Base-by-base conservation (phyloP, 37 sponge, comb jelly and placozoan genomes). In the Cladorhizidae sp. region DNA sequence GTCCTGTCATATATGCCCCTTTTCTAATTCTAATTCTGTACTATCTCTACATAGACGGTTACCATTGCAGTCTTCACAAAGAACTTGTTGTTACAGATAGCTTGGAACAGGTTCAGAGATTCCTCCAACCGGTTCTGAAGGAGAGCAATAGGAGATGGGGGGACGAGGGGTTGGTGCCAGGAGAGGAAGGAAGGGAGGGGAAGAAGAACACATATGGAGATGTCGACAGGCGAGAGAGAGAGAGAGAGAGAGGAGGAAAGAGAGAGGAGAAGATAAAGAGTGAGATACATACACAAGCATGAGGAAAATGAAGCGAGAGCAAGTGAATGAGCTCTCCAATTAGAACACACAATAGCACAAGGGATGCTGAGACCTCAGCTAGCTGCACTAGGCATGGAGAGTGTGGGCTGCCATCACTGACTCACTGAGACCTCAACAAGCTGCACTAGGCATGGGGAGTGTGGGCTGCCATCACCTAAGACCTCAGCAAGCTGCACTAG, bases 41-140 rank as follows among this genome's bases (percentile, higher is more conserved):
- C 17, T 17, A 54, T 54, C n/a, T n/a, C n/a, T n/a, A n/a, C n/a
- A n/a, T n/a, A n/a, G n/a, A n/a, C n/a, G 61, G 28, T 86, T 67
- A 98, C 98, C 98, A 98, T 95, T 51, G 95, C 83, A 28, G 98
- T 95, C 68, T 90, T 93, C 73, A 88, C 81, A 71, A 98, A 98
- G 86, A 98, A 98, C 77, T 90, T 90, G 88, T 98, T 98, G 88
- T 98, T 98, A 73, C 98, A 95, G 28, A 98, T 98, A 15, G 98
- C 98, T 52, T 95, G 91, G 77, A 98, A 98, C 74, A 98, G 81
- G 32, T 90, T 93, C 50, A 94, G 84, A 0, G 93, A 89, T 61
- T 98, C 98, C 41, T 98, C 93, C 62, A 98, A 67, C 17, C 98
- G 95, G 58, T 98, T 98, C 98, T 98, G 80, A 23, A 77, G 40